These are phyloP conservation scores for Macaria notata DNA, from an alignment of 2,888 invertebrate genomes.

Conservation along the genomic window DNA sequence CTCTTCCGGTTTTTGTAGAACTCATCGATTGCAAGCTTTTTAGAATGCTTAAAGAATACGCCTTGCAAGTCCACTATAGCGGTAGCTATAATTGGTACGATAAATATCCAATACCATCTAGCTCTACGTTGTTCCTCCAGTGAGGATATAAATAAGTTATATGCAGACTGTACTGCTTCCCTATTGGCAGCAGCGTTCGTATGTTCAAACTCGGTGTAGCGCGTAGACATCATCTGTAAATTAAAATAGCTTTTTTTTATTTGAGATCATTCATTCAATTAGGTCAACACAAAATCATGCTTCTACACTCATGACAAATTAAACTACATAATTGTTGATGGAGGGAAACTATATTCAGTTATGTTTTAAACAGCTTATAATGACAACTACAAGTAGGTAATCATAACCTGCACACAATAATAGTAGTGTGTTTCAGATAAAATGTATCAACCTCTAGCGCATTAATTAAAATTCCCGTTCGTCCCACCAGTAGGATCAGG, in stretches of 20 bases:
- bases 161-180: neutral
- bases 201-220: neutral
- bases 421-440: too few relatives aligned
- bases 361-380: too few relatives aligned
- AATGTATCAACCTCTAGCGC: too few relatives aligned
- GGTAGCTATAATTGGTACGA: neutral
- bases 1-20: neutral
- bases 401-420: too few relatives aligned
- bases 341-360: too few relatives aligned
- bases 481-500: too few relatives aligned
- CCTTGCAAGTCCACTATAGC: too few relatives aligned
- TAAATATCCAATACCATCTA: neutral
- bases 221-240: neutral
- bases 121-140: neutral
- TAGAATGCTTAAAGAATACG: neutral
- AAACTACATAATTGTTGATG: too few relatives aligned
- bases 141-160: neutral
- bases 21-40: neutral
- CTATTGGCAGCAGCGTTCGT: neutral
- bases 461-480: too few relatives aligned
- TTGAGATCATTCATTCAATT: neutral
- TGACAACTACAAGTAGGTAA: too few relatives aligned
- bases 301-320: too few relatives aligned
- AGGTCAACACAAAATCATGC: too few relatives aligned
- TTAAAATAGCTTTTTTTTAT: neutral